Evolutionary conservation across 2,113 vertebrate species (phyloP).

Genomic region (Ophiodon elongatus): DNA sequence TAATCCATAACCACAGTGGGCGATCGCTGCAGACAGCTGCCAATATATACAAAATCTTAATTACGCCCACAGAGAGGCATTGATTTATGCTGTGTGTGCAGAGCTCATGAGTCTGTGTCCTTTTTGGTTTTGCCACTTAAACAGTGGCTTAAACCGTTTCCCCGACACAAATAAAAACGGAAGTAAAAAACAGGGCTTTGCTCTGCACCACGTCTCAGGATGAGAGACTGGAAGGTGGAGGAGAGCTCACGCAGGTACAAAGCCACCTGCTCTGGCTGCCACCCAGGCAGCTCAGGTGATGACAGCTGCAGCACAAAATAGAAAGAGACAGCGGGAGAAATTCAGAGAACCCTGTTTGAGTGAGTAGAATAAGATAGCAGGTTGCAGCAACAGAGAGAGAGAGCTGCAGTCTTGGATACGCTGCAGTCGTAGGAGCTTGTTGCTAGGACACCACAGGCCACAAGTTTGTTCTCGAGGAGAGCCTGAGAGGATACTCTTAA

Average conservation of each 20-base stretch:
- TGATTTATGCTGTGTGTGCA: conserved; percentile 36
- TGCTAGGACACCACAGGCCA: conserved; percentile 82
- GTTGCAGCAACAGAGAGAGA: conserved; percentile 63
- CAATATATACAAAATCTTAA: conserved; percentile 57
- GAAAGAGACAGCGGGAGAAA: conserved; percentile 45
- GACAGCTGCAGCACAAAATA: conserved; percentile 54
- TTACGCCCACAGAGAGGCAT: conserved; percentile 50
- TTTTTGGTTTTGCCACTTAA: not conserved
- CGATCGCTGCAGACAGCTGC: conserved; percentile 36
- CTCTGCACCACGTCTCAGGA: not conserved
- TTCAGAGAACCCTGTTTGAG: conserved; percentile 54
- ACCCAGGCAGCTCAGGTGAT: conserved; percentile 29
- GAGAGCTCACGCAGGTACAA: conserved; percentile 11
- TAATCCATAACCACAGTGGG: conserved; percentile 61
- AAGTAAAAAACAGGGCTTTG: not conserved
- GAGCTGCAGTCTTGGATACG: conserved; percentile 75
- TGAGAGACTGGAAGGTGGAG: conserved; percentile 11
- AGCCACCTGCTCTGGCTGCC: conserved; percentile 21
- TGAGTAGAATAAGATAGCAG: conserved; percentile 71
- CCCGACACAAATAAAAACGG: not conserved
- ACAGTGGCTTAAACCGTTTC: conserved; percentile 5
- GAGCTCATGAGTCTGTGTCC: not conserved
- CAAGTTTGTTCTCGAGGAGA: conserved; percentile 72
- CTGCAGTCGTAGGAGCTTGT: conserved; percentile 81
- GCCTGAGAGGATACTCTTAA: conserved; percentile 74